Base-by-base conservation (phyloP, 1,140 invertebrate species). In the Trichonephila clavata region DNA sequence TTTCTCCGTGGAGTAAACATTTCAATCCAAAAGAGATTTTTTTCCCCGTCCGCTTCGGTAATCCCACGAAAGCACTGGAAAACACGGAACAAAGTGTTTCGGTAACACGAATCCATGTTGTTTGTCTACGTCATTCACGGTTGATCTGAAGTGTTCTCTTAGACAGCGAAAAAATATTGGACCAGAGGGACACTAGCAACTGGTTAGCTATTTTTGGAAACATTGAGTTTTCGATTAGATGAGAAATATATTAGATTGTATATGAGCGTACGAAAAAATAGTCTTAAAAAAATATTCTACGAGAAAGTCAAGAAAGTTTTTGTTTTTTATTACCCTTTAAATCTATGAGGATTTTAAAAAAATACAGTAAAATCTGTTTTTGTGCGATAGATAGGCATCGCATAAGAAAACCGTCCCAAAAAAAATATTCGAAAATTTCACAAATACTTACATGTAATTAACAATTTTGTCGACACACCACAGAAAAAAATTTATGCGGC, bases 1-100 rank as follows among this genome's bases (percentile, higher is more conserved):
- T 83, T n/a, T 83, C n/a, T 83, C 81, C 27, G 6, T 16, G 39
- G 81, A 59, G 81, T 83, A 83, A 83, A 83, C 81, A 50, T 83
- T 83, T 83, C 50, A 24, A 83, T 83, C 32, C 71, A 39, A 27
- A 14, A 18, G 71, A 16, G 71, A 18, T 16, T 32, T 63, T 61
- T 77, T 32, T 13, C 14, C 14, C 6, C 18, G 32, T 77, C 4
- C 71, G 18, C 71, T 77, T 18, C 71, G 71, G 71, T 77, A 77
- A 77, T 77, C 71, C 18, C 6, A 39, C 71, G 50, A 32, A 77
- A 32, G 71, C 27, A 77, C 14, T 20, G 27, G 24, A 32, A 39
- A 39, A 20, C 32, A 32, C 14, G 27, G 65, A 32, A 77, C 61
- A 63, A 32, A 77, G 32, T 18, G 71, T 7, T 77, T 77, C 27